phyloP scores from a whole-genome alignment of 2,888 invertebrate species.

The Microdon myrmicae region DNA sequence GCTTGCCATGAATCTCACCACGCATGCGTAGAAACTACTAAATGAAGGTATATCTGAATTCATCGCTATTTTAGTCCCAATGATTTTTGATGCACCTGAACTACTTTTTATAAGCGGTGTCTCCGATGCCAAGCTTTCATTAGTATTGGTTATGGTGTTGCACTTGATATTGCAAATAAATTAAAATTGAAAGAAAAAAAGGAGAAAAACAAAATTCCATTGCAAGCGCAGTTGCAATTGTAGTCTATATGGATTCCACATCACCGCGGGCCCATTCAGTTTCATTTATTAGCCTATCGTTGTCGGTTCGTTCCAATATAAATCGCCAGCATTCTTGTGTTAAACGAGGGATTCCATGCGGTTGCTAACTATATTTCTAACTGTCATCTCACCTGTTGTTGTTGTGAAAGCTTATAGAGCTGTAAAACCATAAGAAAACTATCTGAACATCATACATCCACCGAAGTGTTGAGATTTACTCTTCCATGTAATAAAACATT shows the following conservation, averaged over 20 bases:
- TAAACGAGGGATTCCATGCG: conserved; percentile 8
- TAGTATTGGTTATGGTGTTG: conserved; percentile 36
- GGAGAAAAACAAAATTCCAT: conserved; percentile 31
- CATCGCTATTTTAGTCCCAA: conserved; percentile 17
- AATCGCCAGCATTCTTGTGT: conserved; percentile 20
- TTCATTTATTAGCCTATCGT: conserved; percentile 47
- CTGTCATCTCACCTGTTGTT: no score
- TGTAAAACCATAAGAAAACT: no score
- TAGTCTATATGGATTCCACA: conserved; percentile 46
- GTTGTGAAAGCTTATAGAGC: no score
- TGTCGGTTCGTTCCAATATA: conserved; percentile 40
- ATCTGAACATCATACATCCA: no score
- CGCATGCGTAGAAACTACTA: no score
- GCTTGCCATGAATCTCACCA: no score
- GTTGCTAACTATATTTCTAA: no score
- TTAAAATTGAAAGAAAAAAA: no score
- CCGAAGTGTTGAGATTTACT: no score
- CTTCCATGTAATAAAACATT: no score
- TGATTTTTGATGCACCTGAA: conserved; percentile 28
- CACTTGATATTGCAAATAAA: conserved; percentile 45
- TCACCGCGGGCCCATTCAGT: conserved; percentile 41
- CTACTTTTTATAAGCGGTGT: conserved; percentile 24
- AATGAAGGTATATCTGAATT: conserved; percentile 13
- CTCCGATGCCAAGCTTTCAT: conserved; percentile 8
- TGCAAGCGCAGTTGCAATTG: conserved; percentile 41